A percentile compares a stretch with the other conserved stretches of the same genome.
Conservation (phyloP, 2,113 vertebrate genomes). For the Nannospalax galili region DNA sequence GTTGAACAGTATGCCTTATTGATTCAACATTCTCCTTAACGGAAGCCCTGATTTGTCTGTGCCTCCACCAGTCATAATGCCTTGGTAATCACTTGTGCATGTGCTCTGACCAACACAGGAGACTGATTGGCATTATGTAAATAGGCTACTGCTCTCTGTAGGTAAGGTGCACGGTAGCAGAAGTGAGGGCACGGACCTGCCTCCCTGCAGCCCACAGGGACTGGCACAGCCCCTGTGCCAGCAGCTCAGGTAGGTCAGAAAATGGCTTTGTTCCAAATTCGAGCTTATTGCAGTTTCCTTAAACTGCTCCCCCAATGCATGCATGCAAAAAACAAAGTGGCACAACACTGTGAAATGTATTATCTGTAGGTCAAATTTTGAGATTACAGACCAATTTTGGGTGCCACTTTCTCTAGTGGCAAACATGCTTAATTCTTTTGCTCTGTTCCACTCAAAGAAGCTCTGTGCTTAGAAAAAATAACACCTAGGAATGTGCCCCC, state of each 20-base stretch:
- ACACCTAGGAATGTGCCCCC: neutral
- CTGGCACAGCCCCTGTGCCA: neutral
- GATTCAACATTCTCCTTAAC: constrained; percentile 82
- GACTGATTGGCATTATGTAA: constrained; percentile 73
- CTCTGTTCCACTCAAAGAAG: constrained; percentile 46
- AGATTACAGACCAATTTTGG: constrained; percentile 41
- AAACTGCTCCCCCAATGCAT: neutral
- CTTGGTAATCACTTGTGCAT: constrained; percentile 36
- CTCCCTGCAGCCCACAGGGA: constrained; percentile 8
- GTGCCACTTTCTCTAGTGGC: neutral
- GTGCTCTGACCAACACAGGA: constrained; percentile 44
- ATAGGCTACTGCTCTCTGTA: neutral
- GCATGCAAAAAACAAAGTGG: neutral
- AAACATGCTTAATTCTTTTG: neutral
- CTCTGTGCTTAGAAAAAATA: constrained; percentile 7
- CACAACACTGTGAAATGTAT: neutral
- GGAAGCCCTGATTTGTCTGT: constrained; percentile 75
- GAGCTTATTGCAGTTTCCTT: neutral
- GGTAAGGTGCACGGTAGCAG: neutral
- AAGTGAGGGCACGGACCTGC: neutral
- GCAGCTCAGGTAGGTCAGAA: neutral
- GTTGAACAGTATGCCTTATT: constrained; percentile 84
- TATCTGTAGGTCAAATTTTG: constrained; percentile 19
- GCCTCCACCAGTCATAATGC: constrained; percentile 69
- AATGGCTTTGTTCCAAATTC: constrained; percentile 4